These are phyloP conservation scores for Echinops telfairi DNA, from an alignment of 2,113 vertebrate species.

Conservation along the genomic window DNA sequence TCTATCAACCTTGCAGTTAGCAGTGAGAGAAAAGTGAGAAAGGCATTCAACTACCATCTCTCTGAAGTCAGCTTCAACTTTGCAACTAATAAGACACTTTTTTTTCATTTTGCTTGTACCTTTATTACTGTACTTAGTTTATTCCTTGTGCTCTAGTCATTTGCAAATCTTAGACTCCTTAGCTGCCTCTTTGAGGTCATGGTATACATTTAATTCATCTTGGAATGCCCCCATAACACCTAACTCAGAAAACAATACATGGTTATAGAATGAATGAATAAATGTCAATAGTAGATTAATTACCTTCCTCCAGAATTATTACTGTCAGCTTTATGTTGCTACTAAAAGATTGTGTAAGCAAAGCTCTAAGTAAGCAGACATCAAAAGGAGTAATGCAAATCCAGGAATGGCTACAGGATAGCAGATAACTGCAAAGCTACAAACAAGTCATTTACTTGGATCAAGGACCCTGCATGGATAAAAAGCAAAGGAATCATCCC, in stretches of 20 bases:
- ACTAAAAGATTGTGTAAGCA: constrained; percentile 17
- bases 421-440: constrained; percentile 68
- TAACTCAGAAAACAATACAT: neutral
- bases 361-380: neutral
- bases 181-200: neutral
- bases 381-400: constrained; percentile 15
- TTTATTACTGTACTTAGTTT: neutral
- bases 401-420: constrained; percentile 14
- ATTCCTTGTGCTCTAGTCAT: neutral
- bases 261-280: neutral
- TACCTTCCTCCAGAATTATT: constrained; percentile 25
- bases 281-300: neutral
- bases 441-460: constrained; percentile 47
- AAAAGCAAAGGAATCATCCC: constrained; percentile 73
- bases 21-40: neutral
- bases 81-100: neutral
- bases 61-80: neutral
- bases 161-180: neutral
- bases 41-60: neutral
- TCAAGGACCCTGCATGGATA: constrained; percentile 69
- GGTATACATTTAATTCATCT: neutral
- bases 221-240: neutral
- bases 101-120: neutral
- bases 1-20: too few species aligned
- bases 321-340: neutral